phyloP scores from a whole-genome alignment of 2,113 vertebrate species.

The Nestor notabilis region DNA sequence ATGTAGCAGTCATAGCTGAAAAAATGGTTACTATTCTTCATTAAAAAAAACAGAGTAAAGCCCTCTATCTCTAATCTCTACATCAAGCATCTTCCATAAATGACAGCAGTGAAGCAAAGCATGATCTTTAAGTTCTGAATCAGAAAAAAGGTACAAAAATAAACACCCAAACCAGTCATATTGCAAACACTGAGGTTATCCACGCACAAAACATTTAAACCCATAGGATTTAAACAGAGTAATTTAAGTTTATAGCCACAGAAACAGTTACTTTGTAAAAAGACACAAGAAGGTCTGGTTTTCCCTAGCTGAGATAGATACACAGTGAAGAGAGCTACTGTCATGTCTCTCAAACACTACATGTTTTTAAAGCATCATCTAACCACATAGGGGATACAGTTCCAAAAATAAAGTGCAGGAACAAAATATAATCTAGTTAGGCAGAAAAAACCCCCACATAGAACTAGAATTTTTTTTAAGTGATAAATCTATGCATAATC shows the following conservation, averaged over 20 bases:
- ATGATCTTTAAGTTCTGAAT: background rate
- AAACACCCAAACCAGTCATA: background rate
- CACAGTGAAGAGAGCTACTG: background rate
- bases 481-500: conserved; percentile 69
- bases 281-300: background rate
- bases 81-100: background rate
- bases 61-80: background rate
- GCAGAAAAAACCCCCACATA: background rate
- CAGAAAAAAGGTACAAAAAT: background rate
- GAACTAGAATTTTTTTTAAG: background rate
- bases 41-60: background rate
- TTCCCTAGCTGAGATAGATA: background rate
- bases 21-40: background rate
- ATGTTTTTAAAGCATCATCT: background rate
- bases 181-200: background rate
- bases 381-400: background rate
- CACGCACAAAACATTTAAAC: background rate
- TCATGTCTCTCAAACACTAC: background rate
- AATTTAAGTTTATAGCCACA: background rate
- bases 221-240: background rate
- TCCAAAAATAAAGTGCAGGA: background rate
- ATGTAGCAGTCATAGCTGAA: background rate
- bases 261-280: background rate
- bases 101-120: background rate
- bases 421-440: background rate